Evolutionary conservation across 2,888 invertebrate species (phyloP), one percentile per base, ranked within the genome.

Genomic region (Hanleya hanleyi): DNA sequence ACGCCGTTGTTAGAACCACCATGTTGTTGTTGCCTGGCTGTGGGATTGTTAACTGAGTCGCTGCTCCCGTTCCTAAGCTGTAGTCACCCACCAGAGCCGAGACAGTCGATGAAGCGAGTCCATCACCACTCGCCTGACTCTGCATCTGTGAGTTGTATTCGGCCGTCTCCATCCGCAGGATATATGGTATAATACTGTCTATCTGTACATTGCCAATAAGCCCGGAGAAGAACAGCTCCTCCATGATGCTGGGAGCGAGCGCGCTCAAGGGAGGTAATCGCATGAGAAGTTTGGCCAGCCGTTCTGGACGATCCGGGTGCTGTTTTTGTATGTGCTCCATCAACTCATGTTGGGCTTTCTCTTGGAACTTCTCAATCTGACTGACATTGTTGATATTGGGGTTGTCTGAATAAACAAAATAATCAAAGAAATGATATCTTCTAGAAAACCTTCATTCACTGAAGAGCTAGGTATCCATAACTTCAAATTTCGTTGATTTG

Each of bases 171-270:
- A 92, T 93, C 77, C 93, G 94, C 81, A 99, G 93, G 87, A 99
- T 95, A 85, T 92, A 97, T 36, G 98, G 98, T 90, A 99, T 95
- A 82, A 98, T 96, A 87, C 95, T 96, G 88, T 98, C 97, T 75
- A 99, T 97, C 91, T 97, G 96, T 83, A 98, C 96, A 90, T 97
- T 96, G 61, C 96, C 96, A 84, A 97, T 95, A 76, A 98, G 93
- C 87, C 96, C 95, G 92, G 96, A 96, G 93, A 96, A 97, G 92
- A 97, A 98, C 77, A 98, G 93, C 91, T 97, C 96, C 91, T 98
- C 98, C 90, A 96, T 93, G 91, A 97, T 96, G 92, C 96, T 97
- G 64, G 98, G 94, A 37, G 83, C 83, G 70, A 91, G 85, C 26
- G 87, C 86, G 61, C 90, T 87, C 41, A 91, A 83, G 29, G 90